phyloP scores from a whole-genome alignment of 2,888 invertebrate species.

The Crepidodera aurea region DNA sequence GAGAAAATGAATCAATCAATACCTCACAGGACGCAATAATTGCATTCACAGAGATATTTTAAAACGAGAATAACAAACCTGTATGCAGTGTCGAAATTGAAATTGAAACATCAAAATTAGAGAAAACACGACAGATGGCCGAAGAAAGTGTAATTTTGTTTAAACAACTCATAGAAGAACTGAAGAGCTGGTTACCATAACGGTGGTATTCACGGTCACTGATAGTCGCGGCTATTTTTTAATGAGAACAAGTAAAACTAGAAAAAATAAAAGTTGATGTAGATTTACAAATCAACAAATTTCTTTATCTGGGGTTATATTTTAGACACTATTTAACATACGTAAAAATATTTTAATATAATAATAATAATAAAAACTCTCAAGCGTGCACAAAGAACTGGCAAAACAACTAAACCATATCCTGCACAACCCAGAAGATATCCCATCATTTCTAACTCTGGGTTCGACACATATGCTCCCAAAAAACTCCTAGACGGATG shows the following conservation, averaged over 20 bases:
- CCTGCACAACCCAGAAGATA: constrained; percentile 1
- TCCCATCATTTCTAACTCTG: background rate
- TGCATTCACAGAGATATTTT: background rate
- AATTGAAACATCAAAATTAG: constrained; percentile 39
- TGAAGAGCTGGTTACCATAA: constrained; percentile 7
- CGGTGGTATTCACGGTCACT: constrained; percentile 15
- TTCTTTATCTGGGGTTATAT: too few relatives aligned
- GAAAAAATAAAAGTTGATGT: too few relatives aligned
- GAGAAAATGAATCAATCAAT: too few relatives aligned
- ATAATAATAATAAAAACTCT: too few relatives aligned
- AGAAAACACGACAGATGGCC: constrained; percentile 49
- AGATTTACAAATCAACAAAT: too few relatives aligned
- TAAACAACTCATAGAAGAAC: constrained; percentile 26
- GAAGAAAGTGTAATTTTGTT: constrained; percentile 46
- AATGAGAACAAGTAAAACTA: constrained; percentile 5
- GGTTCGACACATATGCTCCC: constrained; percentile 4
- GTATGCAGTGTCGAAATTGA: constrained; percentile 36
- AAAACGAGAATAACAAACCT: background rate
- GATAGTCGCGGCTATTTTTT: background rate
- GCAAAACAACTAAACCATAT: background rate
- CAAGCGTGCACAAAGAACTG: background rate
- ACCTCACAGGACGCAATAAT: background rate
- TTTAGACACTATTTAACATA: too few relatives aligned
- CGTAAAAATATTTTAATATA: too few relatives aligned
- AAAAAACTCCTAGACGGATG: background rate